Percentiles rank a stretch among this genome's conserved stretches.
Evolutionary conservation across 2,888 invertebrate genomes (phyloP).

Genomic region (Xylocampa areola): DNA sequence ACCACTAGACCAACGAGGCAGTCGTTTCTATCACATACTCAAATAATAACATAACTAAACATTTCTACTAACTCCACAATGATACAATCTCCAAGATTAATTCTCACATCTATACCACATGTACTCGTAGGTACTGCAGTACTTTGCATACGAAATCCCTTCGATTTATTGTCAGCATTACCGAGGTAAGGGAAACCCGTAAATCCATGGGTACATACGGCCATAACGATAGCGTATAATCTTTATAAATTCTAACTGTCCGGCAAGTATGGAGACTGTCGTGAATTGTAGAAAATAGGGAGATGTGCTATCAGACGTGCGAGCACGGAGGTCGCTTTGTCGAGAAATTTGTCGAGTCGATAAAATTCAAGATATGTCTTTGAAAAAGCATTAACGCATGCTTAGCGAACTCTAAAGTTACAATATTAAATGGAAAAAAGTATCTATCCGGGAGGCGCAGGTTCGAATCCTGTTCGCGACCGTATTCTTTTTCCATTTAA

Average conservation of each 20-base stretch:
- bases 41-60: neutral
- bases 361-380: too few species aligned
- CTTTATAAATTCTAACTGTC: constrained; percentile 58
- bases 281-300: constrained; percentile 19
- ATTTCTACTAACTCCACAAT: neutral
- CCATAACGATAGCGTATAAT: constrained; percentile 44
- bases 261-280: constrained; percentile 8
- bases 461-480: too few species aligned
- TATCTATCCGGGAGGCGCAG: too few species aligned
- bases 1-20: too few species aligned
- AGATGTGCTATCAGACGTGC: constrained; percentile 21
- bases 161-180: constrained; percentile 53
- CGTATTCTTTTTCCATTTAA: too few species aligned
- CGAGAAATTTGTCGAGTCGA: too few species aligned
- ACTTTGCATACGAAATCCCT: constrained; percentile 48
- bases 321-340: neutral
- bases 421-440: too few species aligned
- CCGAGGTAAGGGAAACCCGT: constrained; percentile 36
- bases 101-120: constrained; percentile 18
- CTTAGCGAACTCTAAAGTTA: too few species aligned
- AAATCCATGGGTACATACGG: constrained; percentile 43
- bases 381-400: too few species aligned
- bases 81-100: constrained; percentile 38
- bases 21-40: neutral
- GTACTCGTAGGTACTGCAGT: constrained; percentile 23